phyloP scores from a whole-genome alignment of 2,888 invertebrate genomes.

The Aleiodes alternator region DNA sequence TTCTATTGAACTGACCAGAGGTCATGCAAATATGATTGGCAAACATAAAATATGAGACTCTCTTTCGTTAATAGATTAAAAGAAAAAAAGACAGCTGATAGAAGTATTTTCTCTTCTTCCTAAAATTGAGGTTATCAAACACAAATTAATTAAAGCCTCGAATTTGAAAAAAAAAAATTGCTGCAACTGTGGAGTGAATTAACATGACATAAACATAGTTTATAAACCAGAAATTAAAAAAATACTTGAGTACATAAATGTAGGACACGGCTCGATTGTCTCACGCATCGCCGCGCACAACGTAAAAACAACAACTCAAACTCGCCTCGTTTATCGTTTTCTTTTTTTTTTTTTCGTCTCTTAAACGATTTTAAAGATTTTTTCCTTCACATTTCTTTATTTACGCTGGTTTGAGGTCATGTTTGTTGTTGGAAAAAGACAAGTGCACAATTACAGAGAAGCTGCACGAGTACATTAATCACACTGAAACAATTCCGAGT shows the following conservation, averaged over 20 bases:
- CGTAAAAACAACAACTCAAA: background rate
- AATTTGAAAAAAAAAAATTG: background rate
- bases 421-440: background rate
- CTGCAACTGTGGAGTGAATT: background rate
- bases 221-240: slow-evolving; percentile 24
- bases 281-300: slow-evolving; percentile 53
- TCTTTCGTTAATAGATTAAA: background rate
- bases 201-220: slow-evolving; percentile 12
- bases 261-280: slow-evolving; percentile 66
- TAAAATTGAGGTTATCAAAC: slow-evolving; percentile 43
- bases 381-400: background rate
- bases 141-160: slow-evolving; percentile 35
- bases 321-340: too few species aligned
- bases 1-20: slow-evolving; percentile 4
- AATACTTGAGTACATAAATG: slow-evolving; percentile 50
- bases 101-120: background rate
- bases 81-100: background rate
- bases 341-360: too few species aligned
- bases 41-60: background rate
- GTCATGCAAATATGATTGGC: slow-evolving; percentile 6
- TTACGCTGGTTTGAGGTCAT: background rate
- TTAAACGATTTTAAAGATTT: background rate
- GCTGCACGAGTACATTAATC: background rate
- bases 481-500: background rate
- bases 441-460: background rate